Conservation (phyloP, 2,797 vertebrate species). For the Micropoecilia bifurca region DNA sequence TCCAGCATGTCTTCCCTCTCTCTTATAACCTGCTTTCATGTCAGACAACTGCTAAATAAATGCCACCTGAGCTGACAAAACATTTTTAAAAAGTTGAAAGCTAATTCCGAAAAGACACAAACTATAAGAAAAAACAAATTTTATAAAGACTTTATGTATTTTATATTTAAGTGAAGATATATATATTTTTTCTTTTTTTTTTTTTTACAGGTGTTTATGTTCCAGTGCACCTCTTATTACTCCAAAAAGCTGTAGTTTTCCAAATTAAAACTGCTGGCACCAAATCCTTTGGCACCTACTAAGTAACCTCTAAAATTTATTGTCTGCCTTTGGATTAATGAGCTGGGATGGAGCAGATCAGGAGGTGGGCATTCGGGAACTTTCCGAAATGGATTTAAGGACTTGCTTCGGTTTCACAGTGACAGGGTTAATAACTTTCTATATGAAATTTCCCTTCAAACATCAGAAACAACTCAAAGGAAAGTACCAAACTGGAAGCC, state of each 20-base stretch:
- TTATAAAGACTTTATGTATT: background rate
- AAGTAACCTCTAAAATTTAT: background rate
- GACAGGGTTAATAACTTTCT: background rate
- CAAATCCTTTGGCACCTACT: background rate
- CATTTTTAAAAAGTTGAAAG: background rate
- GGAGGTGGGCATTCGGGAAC: background rate
- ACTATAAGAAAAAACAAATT: background rate
- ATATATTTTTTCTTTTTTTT: background rate
- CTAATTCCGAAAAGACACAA: background rate
- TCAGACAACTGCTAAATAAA: too few relatives aligned
- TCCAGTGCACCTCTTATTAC: background rate
- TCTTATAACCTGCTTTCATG: too few relatives aligned
- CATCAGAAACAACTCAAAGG: background rate
- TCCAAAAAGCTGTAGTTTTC: background rate
- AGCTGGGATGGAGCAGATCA: background rate
- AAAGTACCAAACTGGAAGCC: background rate
- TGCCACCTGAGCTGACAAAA: too few relatives aligned
- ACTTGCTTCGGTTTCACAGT: background rate
- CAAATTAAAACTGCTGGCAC: background rate
- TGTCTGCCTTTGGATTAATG: background rate
- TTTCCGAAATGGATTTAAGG: background rate
- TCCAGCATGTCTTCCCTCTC: too few relatives aligned
- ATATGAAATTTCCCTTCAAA: background rate
- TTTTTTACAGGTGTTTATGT: background rate
- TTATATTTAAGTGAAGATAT: background rate